Conservation (phyloP, 2,113 vertebrate species). For the Rhineura floridana region DNA sequence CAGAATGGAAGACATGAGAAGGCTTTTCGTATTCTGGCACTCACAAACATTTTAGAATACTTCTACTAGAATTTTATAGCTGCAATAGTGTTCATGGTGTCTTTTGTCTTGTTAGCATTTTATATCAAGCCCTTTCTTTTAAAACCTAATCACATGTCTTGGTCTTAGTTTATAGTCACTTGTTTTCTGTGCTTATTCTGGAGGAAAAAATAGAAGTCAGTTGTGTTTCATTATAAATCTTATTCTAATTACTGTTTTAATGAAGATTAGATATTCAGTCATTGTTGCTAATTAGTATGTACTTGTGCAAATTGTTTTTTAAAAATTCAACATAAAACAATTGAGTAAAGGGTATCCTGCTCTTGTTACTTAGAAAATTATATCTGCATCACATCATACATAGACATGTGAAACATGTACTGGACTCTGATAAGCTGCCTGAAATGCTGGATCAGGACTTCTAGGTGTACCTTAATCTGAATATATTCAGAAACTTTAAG, state of each 20-base stretch:
- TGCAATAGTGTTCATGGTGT: background rate
- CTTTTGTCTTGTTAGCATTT: background rate
- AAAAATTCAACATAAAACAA: background rate
- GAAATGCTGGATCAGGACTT: background rate
- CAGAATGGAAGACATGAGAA: background rate
- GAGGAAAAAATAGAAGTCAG: background rate
- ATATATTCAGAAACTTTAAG: background rate
- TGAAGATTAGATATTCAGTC: slow-evolving; percentile 49
- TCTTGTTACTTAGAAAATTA: accelerated
- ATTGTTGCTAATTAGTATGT: slow-evolving; percentile 37
- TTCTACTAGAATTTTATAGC: background rate
- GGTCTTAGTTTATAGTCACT: background rate
- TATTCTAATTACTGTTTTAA: background rate
- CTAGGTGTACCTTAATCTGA: background rate
- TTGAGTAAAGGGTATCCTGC: slow-evolving; percentile 13
- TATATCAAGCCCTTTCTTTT: background rate
- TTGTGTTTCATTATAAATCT: background rate
- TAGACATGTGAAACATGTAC: background rate
- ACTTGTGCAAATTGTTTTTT: slow-evolving; percentile 23
- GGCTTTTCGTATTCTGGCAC: background rate
- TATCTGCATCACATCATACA: background rate
- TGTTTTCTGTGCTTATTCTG: background rate
- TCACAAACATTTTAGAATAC: background rate
- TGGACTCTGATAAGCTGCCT: background rate
- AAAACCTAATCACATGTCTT: background rate